Conservation (phyloP, 1,140 invertebrate species). For the Asobara japonica region DNA sequence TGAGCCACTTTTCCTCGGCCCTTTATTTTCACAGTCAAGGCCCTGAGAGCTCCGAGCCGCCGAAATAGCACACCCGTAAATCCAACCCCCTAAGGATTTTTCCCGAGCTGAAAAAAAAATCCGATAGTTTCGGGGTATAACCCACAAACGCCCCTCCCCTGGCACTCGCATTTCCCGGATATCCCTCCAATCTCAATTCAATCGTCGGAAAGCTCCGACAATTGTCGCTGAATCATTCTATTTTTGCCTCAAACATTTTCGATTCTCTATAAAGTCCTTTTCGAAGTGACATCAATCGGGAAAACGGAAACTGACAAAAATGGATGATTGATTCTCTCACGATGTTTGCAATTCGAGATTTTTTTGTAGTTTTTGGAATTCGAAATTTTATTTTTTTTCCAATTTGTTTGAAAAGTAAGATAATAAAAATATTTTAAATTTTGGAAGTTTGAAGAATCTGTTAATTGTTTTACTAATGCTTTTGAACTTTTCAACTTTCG, state of each 20-base stretch:
- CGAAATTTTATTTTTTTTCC: no score
- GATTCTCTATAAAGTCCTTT: no score
- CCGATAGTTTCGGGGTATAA: neutral
- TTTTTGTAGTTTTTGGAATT: no score
- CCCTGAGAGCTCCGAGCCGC: neutral
- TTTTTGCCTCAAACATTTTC: neutral
- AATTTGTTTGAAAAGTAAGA: no score
- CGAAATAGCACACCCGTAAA: conserved; percentile 38
- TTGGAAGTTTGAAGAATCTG: no score
- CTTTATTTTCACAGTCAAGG: conserved; percentile 16
- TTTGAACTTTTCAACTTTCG: no score
- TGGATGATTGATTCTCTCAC: no score
- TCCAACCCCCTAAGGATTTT: conserved; percentile 38
- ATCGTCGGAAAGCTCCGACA: neutral
- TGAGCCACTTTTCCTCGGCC: conserved; percentile 20
- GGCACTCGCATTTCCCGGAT: neutral
- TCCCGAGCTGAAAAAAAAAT: conserved; percentile 21
- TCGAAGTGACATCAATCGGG: no score
- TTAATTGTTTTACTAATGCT: no score
- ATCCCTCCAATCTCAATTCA: conserved; percentile 2
- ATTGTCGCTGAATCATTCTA: neutral
- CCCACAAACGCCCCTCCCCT: conserved; percentile 6
- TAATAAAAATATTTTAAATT: no score
- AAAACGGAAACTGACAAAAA: no score
- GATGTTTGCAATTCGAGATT: no score